phyloP scores from a whole-genome alignment of 2,113 vertebrate genomes.

The Coracopsis vasa region DNA sequence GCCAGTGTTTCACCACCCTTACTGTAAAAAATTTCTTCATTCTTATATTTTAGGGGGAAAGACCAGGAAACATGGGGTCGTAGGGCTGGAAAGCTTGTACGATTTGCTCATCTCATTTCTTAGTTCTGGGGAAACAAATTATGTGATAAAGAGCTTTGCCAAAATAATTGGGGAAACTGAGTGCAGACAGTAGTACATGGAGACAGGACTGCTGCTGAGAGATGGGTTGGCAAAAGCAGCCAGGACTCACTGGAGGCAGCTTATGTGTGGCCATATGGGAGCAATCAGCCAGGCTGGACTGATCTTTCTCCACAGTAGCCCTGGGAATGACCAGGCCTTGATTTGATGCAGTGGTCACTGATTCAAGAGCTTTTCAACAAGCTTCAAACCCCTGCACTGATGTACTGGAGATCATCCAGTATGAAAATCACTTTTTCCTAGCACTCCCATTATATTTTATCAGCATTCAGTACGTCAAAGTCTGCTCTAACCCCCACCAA shows the following conservation, averaged over 20 bases:
- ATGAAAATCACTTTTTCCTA: not conserved
- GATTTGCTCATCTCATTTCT: not conserved
- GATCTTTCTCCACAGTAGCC: not conserved
- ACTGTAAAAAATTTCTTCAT: not conserved
- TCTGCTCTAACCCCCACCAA: not conserved
- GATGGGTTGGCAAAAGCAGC: not conserved
- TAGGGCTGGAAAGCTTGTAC: not conserved
- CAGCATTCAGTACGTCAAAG: not conserved
- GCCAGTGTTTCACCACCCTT: not conserved
- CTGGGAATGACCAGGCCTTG: not conserved
- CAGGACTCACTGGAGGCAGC: not conserved
- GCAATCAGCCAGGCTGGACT: not conserved
- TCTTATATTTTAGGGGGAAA: not conserved
- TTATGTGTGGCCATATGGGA: fast-evolving
- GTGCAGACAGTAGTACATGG: not conserved
- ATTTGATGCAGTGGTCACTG: not conserved
- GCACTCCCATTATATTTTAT: not conserved
- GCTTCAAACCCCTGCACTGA: not conserved
- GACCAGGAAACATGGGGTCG: not conserved
- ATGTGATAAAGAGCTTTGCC: not conserved
- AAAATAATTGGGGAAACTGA: not conserved
- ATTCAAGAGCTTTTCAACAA: not conserved
- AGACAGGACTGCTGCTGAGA: not conserved
- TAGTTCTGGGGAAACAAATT: not conserved
- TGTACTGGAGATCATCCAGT: not conserved